Evolutionary conservation across 2,888 invertebrate species (phyloP).

Genomic region (Chrysomela aeneicollis): DNA sequence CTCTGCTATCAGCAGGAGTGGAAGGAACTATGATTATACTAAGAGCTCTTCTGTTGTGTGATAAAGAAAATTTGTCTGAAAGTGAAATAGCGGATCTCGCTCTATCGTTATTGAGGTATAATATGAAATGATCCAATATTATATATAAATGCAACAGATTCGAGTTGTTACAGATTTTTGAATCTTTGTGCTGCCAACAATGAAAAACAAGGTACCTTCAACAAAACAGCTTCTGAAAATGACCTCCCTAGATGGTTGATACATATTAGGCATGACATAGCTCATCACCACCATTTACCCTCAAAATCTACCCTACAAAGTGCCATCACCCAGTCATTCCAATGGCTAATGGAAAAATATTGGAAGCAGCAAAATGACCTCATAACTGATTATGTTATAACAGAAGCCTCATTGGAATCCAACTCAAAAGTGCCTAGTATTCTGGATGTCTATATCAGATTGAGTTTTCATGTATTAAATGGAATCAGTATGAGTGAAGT

Average conservation of each 20-base stretch:
- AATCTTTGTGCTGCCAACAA: conserved; percentile 57
- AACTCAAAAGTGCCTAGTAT: conserved; percentile 25
- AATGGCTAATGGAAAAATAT: conserved; percentile 75
- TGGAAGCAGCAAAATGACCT: conserved; percentile 67
- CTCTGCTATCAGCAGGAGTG: conserved; percentile 67
- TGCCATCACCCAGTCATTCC: conserved; percentile 69
- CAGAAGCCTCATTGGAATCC: conserved; percentile 27
- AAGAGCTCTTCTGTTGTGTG: conserved; percentile 63
- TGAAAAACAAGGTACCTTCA: conserved; percentile 56
- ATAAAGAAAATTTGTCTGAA: conserved; percentile 58
- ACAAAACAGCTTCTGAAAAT: conserved; percentile 69
- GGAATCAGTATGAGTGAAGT: conserved; percentile 47
- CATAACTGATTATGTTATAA: conserved; percentile 33
- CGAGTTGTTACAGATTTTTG: conserved; percentile 53
- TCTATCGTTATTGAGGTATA: conserved; percentile 70
- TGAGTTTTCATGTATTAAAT: conserved; percentile 38
- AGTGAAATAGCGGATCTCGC: conserved; percentile 67
- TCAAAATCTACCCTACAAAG: conserved; percentile 69
- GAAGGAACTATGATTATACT: conserved; percentile 69
- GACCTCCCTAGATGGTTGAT: conserved; percentile 84
- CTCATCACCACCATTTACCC: conserved; percentile 76
- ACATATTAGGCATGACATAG: conserved; percentile 78
- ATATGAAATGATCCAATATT: background rate
- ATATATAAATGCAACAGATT: background rate
- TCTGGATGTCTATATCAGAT: conserved; percentile 29